Conservation (phyloP, 2,888 invertebrate genomes). For the Loripinus fragilis region DNA sequence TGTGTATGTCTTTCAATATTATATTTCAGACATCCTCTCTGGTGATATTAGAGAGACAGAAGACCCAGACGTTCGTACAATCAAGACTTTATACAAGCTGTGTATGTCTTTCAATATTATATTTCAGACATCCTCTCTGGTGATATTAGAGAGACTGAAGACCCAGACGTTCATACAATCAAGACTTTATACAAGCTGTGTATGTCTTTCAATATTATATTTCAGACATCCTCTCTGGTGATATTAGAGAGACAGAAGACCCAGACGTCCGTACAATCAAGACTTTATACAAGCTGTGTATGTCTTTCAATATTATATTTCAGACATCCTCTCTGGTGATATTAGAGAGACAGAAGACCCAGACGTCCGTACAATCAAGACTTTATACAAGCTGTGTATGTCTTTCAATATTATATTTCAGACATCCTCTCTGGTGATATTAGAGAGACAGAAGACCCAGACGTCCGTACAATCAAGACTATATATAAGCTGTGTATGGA, state of each 20-base stretch:
- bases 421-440: constrained; percentile 61
- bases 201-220: no score
- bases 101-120: no score
- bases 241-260: constrained; percentile 44
- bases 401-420: no score
- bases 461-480: constrained; percentile 53
- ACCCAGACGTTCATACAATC: constrained; percentile 39
- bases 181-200: no score
- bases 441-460: constrained; percentile 41
- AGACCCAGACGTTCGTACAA: constrained; percentile 39
- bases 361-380: constrained; percentile 39
- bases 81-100: no score
- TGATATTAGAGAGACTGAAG: constrained; percentile 45
- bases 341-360: constrained; percentile 42
- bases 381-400: no score
- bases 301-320: no score
- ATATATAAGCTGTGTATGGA: constrained; percentile 61
- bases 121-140: constrained; percentile 63
- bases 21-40: constrained; percentile 61
- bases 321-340: constrained; percentile 63
- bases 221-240: constrained; percentile 64
- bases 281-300: no score
- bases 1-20: constrained; percentile 63
- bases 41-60: constrained; percentile 47
- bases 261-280: constrained; percentile 38